Base-by-base conservation (phyloP, 2,888 invertebrate species). In the Bombylius major region DNA sequence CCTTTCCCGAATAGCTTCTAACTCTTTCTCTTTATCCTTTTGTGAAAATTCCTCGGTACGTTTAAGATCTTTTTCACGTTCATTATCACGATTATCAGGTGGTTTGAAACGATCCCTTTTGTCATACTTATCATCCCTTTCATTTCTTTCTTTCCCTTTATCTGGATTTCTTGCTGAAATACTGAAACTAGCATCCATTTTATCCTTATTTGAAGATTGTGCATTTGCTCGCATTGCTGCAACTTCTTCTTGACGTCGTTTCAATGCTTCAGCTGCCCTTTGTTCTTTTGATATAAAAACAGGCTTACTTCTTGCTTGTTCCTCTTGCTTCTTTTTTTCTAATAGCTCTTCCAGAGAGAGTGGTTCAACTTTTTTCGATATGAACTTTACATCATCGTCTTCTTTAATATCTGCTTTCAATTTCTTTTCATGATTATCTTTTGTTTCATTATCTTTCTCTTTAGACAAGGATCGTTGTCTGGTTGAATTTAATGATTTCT, bases 251-350 rank as follows among this genome's bases (percentile, higher is more conserved):
- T 93, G 89, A 1, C 99, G 80, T 53, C 89, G 81, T 67, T 89
- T 86, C 14, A 99, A 66, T 0, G 99, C 99, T 66, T 94, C 82
- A 1, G 85, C 87, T 1, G 87, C 91, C 65, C 99, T 80, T 71
- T 99, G 93, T 71, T 96, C 96, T 77, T 97, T 98, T 0, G 94
- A 91, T 45, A 99, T 76, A 70, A 99, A 99, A 39, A 95, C 93
- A 0, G 99, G 99, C 78, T 97, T 98, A 64, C 94, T 91, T 53
- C 90, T 81, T 3, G 91, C 94, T 66, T 89, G 90, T 71, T 97
- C 95, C 69, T 96, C 96, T 1, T 92, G 92, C 69, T 98, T 96
- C 70, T 96, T 96, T 73, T 95, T 96, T 0, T 92, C 88, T 51
- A 99, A 76, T 47, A 99, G 73, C 70, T 99, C 97, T 71, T 99